Conservation (phyloP, 1,140 invertebrate genomes). For the Tribolium madens region DNA sequence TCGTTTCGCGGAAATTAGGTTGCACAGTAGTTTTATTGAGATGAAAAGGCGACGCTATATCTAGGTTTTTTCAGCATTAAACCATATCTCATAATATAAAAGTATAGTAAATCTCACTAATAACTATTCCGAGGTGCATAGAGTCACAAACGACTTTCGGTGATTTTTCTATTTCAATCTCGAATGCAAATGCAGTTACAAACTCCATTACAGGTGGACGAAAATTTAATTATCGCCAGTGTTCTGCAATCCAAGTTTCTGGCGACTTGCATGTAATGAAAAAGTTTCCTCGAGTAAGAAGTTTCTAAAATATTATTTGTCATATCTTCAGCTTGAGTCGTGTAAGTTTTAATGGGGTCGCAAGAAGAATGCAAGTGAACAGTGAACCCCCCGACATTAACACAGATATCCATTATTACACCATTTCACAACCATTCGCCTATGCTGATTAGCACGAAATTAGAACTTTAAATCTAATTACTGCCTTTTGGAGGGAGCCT, state of each 20-base stretch:
- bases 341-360: constrained; percentile 31
- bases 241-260: constrained; percentile 23
- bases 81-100: background rate
- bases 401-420: constrained; percentile 16
- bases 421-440: constrained; percentile 29
- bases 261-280: constrained; percentile 25
- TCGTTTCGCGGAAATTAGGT: constrained; percentile 1
- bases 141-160: background rate
- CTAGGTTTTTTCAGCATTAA: too few relatives aligned
- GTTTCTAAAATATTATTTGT: constrained; percentile 39
- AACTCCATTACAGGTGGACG: constrained; percentile 36
- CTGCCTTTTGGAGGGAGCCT: constrained; percentile 2
- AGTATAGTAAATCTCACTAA: background rate
- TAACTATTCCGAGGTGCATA: constrained; percentile 1
- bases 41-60: background rate
- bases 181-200: constrained; percentile 31
- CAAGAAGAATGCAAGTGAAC: constrained; percentile 2
- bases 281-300: constrained; percentile 26
- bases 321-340: constrained; percentile 1
- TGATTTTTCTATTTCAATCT: constrained; percentile 21
- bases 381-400: constrained; percentile 10
- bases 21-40: background rate
- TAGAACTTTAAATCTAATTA: constrained; percentile 26
- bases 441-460: constrained; percentile 37
- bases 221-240: constrained; percentile 38